Percentiles rank a stretch among this genome's conserved stretches.
These are phyloP conservation scores for Dromiciops gliroides DNA, from an alignment of 2,113 vertebrate genomes.

Conservation along the genomic window DNA sequence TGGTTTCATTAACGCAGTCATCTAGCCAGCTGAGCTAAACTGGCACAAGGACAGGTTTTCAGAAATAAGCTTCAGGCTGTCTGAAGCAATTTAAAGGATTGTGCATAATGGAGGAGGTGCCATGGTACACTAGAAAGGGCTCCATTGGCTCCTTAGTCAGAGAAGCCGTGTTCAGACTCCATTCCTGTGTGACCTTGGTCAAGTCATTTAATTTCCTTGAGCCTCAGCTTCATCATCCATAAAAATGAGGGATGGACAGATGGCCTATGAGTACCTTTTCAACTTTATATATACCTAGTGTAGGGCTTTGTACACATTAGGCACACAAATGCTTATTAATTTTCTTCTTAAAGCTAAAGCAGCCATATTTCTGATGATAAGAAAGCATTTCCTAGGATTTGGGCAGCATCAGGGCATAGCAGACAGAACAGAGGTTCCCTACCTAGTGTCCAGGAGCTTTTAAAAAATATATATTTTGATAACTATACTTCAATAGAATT, in stretches of 20 bases:
- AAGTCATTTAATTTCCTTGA: neutral
- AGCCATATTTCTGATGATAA: neutral
- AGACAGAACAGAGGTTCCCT: neutral
- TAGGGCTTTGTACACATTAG: neutral
- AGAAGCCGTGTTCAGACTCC: neutral
- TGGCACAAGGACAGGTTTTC: slow-evolving; percentile 9
- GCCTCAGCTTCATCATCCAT: neutral
- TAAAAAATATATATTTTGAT: neutral
- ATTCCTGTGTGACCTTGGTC: neutral
- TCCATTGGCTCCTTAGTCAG: neutral
- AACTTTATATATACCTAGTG: neutral
- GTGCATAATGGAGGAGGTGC: slow-evolving; percentile 15
- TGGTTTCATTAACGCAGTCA: neutral
- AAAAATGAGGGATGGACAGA: neutral
- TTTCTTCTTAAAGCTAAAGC: neutral
- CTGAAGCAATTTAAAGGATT: slow-evolving; percentile 21
- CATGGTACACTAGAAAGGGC: neutral
- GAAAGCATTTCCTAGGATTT: neutral
- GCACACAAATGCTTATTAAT: neutral
- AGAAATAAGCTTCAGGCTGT: slow-evolving; percentile 36
- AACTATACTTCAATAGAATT: neutral
- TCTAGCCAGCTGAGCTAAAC: slow-evolving; percentile 26
- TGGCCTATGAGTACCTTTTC: neutral
- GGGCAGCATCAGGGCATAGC: neutral
- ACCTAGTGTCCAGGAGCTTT: neutral